A percentile compares a stretch with the other conserved stretches of the same genome.
Conservation (phyloP, 2,888 invertebrate species). For the Steinernema carpocapsae region DNA sequence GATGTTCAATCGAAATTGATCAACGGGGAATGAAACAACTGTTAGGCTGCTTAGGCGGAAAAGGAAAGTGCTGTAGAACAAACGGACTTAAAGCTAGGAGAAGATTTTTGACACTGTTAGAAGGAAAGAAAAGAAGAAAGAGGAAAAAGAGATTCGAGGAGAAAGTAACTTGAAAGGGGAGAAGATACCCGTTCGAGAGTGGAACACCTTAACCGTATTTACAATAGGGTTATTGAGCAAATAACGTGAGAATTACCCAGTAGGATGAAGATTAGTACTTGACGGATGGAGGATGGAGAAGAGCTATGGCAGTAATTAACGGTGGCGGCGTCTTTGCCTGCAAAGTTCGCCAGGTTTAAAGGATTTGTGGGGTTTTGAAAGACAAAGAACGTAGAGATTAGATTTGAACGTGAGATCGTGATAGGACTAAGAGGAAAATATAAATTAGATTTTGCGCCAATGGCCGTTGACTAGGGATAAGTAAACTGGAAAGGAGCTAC, state of each 20-base stretch:
- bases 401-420: constrained; percentile 19
- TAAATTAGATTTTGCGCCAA: constrained; percentile 1
- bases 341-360: too few relatives aligned
- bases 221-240: not conserved
- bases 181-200: not conserved
- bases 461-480: constrained; percentile 33
- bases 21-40: not conserved
- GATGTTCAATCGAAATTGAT: not conserved
- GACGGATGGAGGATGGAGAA: too few relatives aligned
- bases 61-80: not conserved
- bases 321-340: too few relatives aligned
- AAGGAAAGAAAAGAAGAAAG: constrained; percentile 34
- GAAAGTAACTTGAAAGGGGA: not conserved
- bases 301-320: too few relatives aligned
- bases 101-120: too few relatives aligned
- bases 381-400: not conserved
- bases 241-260: too few relatives aligned
- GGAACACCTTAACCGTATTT: constrained; percentile 7
- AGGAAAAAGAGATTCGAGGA: constrained; percentile 3
- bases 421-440: constrained; percentile 7
- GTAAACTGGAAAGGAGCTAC: constrained; percentile 45
- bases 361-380: too few relatives aligned
- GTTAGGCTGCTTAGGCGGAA: not conserved
- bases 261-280: too few relatives aligned
- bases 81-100: constrained; percentile 3